Conservation (phyloP, 2,797 vertebrate species). For the Emys orbicularis region DNA sequence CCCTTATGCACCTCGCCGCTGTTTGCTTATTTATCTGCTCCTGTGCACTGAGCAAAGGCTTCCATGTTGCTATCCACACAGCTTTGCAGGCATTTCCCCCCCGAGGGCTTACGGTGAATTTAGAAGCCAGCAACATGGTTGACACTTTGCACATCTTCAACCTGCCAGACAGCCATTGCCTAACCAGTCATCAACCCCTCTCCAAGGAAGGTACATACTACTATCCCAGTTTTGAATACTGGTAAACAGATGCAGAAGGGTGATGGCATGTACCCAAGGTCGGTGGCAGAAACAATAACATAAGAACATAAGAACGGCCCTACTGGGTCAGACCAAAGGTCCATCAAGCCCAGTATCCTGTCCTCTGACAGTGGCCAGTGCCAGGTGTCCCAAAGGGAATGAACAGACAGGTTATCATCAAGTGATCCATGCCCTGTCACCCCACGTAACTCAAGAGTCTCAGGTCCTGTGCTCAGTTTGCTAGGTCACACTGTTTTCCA, state of each 20-base stretch:
- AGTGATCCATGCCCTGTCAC: too few relatives aligned
- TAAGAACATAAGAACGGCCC: too few relatives aligned
- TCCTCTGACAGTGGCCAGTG: too few relatives aligned
- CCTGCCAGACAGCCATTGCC: too few relatives aligned
- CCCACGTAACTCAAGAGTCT: not conserved
- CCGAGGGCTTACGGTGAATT: not conserved
- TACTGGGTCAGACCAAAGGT: too few relatives aligned
- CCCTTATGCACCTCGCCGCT: not conserved
- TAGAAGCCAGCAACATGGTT: not conserved
- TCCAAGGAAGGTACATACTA: not conserved
- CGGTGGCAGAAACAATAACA: not conserved
- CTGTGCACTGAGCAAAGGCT: not conserved
- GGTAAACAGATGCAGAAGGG: not conserved
- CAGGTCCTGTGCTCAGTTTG: not conserved
- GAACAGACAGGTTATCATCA: too few relatives aligned
- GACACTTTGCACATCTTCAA: not conserved
- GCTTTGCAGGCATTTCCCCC: too few relatives aligned
- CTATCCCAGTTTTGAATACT: not conserved
- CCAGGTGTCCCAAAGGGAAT: too few relatives aligned
- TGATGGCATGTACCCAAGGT: not conserved
- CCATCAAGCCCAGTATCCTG: too few relatives aligned
- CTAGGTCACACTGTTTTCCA: not conserved
- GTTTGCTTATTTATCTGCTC: not conserved
- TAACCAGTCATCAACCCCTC: not conserved
- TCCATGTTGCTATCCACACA: not conserved